Base-by-base conservation (phyloP, 2,888 invertebrate species). In the Drosophila cognata region DNA sequence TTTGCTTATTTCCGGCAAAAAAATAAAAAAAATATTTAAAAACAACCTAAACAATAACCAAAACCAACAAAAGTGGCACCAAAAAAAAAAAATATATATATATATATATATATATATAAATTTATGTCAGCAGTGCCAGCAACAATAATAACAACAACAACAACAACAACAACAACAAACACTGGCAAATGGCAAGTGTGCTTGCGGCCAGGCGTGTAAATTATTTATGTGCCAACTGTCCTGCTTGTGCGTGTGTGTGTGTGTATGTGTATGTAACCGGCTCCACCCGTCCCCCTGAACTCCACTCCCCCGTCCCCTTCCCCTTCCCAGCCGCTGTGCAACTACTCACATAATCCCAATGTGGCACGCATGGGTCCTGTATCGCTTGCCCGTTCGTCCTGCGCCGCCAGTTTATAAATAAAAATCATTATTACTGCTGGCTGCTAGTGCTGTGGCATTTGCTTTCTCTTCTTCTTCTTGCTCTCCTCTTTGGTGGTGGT, bases 221-320 rank as follows among this genome's bases (percentile, higher is more conserved):
- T 89, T 87, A 87, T 84, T 89, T 89, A 84, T 84, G 84, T 78
- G 84, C 74, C 84, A 84, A 87, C 84, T 86, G 84, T 83, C 88
- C 84, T 84, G 64, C 41, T 56, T 1, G 18, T 36, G 25, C 16
- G 18, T 55, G 18, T 36, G 33, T 33, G 4, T 7, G 4, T 31
- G 29, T 31, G n/a, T 31, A 0, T 35, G 16, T 52, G 6, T 53
- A 2, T 25, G 55, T 55, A 36, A 28, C 18, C 10, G 8, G n/a
- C 43, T 48, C 31, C 7, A 28, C 5, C 13, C 4, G 1, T 33
- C 33, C 10, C 10, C 33, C 33, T 11, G 1, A 33, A 33, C 33
- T 33, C 33, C 10, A 33, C 11, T 33, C 25, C 4, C 4, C 35
- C 13, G 4, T 4, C 13, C 13, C 35, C 13, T 13, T 4, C 4